A percentile compares a stretch with the other conserved stretches of the same genome.
These are phyloP conservation scores for Montipora cactus DNA, from an alignment of 64 coral and sea anemone species.

Conservation along the genomic window DNA sequence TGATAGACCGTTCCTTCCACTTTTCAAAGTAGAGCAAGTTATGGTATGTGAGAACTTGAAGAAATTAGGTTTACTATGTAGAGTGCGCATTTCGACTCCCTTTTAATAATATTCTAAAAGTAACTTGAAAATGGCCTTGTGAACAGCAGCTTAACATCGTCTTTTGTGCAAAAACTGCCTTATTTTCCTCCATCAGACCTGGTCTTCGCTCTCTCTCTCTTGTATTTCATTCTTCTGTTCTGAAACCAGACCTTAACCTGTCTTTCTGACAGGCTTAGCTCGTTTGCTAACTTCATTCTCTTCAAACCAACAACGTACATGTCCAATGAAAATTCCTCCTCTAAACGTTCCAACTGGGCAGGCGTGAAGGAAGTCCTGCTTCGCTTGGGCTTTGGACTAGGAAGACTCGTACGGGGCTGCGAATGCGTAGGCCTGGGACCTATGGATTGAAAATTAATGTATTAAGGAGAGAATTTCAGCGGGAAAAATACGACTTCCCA, in stretches of 20 bases:
- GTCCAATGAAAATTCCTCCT: conserved; percentile 91
- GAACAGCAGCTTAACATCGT: no score
- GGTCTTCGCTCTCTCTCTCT: conserved; percentile 86
- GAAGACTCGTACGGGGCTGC: conserved; percentile 21
- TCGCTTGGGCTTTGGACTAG: conserved; percentile 86
- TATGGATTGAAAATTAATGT: neutral
- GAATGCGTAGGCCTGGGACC: conserved; percentile 15
- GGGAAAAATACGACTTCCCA: no score
- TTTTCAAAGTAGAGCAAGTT: no score
- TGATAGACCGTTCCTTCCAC: no score
- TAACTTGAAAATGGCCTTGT: no score
- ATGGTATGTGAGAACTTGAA: no score
- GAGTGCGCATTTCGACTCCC: no score
- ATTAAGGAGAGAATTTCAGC: no score
- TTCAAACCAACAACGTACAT: conserved; percentile 99
- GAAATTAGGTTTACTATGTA: no score
- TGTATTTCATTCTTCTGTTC: conserved; percentile 98
- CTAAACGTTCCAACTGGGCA: conserved; percentile 88
- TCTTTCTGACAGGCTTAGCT: conserved; percentile 87
- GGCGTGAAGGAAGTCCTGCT: conserved; percentile 95
- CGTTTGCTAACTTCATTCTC: conserved; percentile 92
- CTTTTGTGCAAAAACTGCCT: neutral
- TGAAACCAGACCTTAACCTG: conserved; percentile 99
- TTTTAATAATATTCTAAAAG: no score
- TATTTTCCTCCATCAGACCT: conserved; percentile 70